Percentiles rank a stretch among this genome's conserved stretches.
phyloP scores from a whole-genome alignment of 2,888 invertebrate species.

The Chromoteleia sp. region DNA sequence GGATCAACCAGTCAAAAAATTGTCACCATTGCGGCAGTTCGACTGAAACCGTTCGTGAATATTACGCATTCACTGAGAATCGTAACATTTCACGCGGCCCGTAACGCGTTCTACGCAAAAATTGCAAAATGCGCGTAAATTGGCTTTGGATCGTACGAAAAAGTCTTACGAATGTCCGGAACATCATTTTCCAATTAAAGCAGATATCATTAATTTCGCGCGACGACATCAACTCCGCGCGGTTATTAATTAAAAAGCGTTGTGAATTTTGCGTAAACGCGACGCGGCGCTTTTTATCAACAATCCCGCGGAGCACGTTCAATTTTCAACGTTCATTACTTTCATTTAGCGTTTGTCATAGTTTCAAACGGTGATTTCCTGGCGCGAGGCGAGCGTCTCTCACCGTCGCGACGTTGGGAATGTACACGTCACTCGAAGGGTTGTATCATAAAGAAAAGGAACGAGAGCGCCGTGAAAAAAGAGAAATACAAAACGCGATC shows the following conservation, averaged over 20 bases:
- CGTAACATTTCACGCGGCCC: slow-evolving; percentile 9
- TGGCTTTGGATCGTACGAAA: background rate
- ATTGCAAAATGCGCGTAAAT: background rate
- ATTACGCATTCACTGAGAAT: slow-evolving; percentile 31
- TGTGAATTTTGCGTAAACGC: slow-evolving; percentile 2
- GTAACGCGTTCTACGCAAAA: no score
- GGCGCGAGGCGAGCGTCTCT: slow-evolving; percentile 59
- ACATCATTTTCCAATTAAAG: slow-evolving; percentile 44
- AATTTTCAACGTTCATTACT: slow-evolving; percentile 39
- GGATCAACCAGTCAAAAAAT: slow-evolving; percentile 1
- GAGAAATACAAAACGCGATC: slow-evolving; percentile 51
- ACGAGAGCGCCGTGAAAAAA: slow-evolving; percentile 49
- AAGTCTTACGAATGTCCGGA: slow-evolving; percentile 6
- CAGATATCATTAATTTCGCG: slow-evolving; percentile 6
- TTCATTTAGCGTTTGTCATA: slow-evolving; percentile 57
- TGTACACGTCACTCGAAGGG: slow-evolving; percentile 67
- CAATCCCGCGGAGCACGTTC: slow-evolving; percentile 21
- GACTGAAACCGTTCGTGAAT: slow-evolving; percentile 16
- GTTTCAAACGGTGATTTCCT: slow-evolving; percentile 66
- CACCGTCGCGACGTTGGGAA: slow-evolving; percentile 67
- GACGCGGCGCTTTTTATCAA: slow-evolving; percentile 6
- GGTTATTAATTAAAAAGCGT: slow-evolving; percentile 16
- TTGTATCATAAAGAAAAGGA: slow-evolving; percentile 61
- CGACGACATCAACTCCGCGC: background rate
- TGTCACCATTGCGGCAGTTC: background rate